Evolutionary conservation across 2,888 invertebrate genomes (phyloP).

Genomic region (Salticus scenicus): DNA sequence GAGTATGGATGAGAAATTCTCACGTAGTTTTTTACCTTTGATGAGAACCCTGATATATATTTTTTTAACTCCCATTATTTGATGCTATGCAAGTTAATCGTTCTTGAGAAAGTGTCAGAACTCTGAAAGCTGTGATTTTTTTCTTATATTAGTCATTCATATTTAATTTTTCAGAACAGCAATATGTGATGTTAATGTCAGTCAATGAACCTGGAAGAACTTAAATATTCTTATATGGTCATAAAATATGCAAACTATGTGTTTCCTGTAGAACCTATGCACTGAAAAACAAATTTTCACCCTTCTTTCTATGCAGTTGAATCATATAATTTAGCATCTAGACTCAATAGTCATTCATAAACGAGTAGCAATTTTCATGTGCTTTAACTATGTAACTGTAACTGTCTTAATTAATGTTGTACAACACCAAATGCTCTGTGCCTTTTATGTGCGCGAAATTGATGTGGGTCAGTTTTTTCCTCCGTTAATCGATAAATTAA

Average conservation of each 20-base stretch:
- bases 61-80: too few relatives aligned
- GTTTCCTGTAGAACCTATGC: not conserved
- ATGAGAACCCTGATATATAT: too few relatives aligned
- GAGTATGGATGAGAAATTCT: too few relatives aligned
- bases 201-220: not conserved
- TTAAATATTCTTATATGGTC: not conserved
- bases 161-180: not conserved
- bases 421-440: conserved; percentile 63
- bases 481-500: not conserved
- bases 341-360: not conserved
- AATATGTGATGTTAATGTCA: not conserved
- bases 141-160: not conserved
- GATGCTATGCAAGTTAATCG: too few relatives aligned
- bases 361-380: conserved; percentile 26
- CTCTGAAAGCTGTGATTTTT: too few relatives aligned
- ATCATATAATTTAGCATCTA: not conserved
- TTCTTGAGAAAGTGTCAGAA: too few relatives aligned
- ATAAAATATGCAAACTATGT: not conserved
- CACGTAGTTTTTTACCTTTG: too few relatives aligned
- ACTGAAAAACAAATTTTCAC: not conserved
- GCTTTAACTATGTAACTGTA: conserved; percentile 16
- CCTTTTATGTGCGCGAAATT: conserved; percentile 53
- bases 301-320: not conserved
- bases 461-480: conserved; percentile 52
- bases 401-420: conserved; percentile 44